Evolutionary conservation across 2,888 invertebrate genomes (phyloP), one percentile per base, ranked within the genome.

Genomic region (Coelopa pilipes): DNA sequence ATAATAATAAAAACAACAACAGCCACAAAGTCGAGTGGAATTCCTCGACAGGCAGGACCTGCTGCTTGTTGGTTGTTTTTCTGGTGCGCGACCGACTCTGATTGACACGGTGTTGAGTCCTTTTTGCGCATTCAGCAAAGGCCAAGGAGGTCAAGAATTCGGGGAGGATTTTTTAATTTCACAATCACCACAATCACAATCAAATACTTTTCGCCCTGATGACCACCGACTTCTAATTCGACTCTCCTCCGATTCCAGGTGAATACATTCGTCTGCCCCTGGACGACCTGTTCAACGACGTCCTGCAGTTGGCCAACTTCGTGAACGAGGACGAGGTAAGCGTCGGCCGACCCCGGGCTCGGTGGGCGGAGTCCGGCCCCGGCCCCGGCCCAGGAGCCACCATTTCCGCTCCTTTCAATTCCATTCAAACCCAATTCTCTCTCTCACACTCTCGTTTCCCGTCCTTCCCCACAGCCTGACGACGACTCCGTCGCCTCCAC

Each of bases 241-340:
- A 34, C 7, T 34, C 34, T 34, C 34, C 34, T 34, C 49, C 73
- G 76, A 70, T 79, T 82, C 74, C 77, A 87, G 87, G 87, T 83
- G 87, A 87, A 85, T 86, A 86, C 77, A 86, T 87, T 70, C 86
- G 86, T 72, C 80, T 86, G 75, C 87, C 87, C 17, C 78, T 87
- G 80, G 87, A 87, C 82, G 87, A 87, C 73, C 79, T 87, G 77
- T 81, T 87, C 74, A 84, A 87, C 81, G 87, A 87, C 83, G 87
- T 87, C 77, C 80, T 87, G 76, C 85, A 86, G 79, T 84, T 87
- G 79, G 81, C 84, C 71, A 84, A 83, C 78, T 83, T 87, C 73
- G 80, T 79, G 69, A 77, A 76, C 17, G 78, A 73, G 70, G 80
- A 80, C 79, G 86, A 85, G 81, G 87, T 86, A 79, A 79, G 78